These are phyloP conservation scores for Lerema accius DNA, from an alignment of 1,140 invertebrate genomes.

Conservation along the genomic window DNA sequence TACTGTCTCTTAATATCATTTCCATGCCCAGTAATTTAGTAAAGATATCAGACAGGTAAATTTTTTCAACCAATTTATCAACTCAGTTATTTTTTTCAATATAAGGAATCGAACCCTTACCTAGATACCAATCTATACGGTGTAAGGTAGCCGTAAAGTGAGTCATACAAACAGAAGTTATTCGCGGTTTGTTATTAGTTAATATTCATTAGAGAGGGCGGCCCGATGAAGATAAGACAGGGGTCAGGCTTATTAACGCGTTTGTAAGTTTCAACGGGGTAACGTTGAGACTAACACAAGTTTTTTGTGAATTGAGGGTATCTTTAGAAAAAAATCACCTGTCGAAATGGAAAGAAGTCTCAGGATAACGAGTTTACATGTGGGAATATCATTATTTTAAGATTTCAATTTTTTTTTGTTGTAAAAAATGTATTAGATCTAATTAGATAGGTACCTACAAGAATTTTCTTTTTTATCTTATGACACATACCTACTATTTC, in stretches of 20 bases:
- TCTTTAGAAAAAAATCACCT: background rate
- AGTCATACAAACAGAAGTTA: conserved; percentile 62
- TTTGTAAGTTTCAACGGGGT: conserved; percentile 30
- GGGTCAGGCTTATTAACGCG: conserved; percentile 57
- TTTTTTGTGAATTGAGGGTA: background rate
- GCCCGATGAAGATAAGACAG: conserved; percentile 65
- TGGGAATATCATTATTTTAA: too few relatives aligned
- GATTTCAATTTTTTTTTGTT: too few relatives aligned
- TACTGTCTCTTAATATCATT: too few relatives aligned
- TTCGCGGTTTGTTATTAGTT: conserved; percentile 68
- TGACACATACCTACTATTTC: too few relatives aligned
- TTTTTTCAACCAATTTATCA: too few relatives aligned
- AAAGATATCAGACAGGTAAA: too few relatives aligned
- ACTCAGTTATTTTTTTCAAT: too few relatives aligned
- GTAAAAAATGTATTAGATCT: too few relatives aligned
- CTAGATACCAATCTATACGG: conserved; percentile 18
- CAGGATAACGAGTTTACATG: too few relatives aligned
- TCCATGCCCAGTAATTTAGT: too few relatives aligned
- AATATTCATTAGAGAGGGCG: conserved; percentile 76
- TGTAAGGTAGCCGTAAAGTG: conserved; percentile 45
- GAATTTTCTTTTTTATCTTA: too few relatives aligned
- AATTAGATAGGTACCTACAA: too few relatives aligned
- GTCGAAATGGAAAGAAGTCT: background rate
- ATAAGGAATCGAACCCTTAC: background rate
- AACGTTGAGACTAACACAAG: conserved; percentile 2